Conservation (phyloP, 2,113 vertebrate species). For the Heloderma charlesbogerti region DNA sequence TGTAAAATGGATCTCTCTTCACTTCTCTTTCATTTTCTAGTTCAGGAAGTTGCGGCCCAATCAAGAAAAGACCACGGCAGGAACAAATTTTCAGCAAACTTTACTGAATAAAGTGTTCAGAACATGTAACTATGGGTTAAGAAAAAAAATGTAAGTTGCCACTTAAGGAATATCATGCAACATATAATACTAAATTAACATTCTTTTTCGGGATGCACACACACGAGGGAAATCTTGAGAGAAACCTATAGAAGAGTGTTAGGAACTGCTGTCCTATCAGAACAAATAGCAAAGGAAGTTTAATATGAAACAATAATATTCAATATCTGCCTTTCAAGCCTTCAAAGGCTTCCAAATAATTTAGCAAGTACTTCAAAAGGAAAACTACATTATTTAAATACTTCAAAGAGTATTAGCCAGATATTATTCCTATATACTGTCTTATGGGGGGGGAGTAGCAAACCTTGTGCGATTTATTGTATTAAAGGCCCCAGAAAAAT, state of each 20-base stretch:
- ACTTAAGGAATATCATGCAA: not conserved
- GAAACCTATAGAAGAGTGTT: not conserved
- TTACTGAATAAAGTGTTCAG: constrained; percentile 11
- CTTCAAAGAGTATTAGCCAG: not conserved
- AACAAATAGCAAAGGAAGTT: not conserved
- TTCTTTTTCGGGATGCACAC: not conserved
- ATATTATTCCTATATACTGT: not conserved
- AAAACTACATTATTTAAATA: not conserved
- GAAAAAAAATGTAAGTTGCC: not conserved
- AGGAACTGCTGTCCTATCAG: not conserved
- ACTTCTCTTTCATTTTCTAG: not conserved
- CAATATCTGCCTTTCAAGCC: not conserved
- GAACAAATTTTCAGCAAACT: not conserved
- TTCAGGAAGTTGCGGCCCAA: not conserved
- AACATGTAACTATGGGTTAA: not conserved
- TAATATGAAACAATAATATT: not conserved
- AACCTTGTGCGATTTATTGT: not conserved
- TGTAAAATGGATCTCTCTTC: not conserved
- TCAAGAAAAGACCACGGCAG: not conserved
- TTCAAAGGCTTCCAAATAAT: not conserved
- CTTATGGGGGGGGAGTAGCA: not conserved
- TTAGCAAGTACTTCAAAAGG: constrained; percentile 1
- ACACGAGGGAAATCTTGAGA: not conserved
- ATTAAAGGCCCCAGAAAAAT: not conserved
- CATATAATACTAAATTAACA: not conserved